phyloP scores from a whole-genome alignment of 92 coral and sea anemone genomes.

The Actinostola sp. region DNA sequence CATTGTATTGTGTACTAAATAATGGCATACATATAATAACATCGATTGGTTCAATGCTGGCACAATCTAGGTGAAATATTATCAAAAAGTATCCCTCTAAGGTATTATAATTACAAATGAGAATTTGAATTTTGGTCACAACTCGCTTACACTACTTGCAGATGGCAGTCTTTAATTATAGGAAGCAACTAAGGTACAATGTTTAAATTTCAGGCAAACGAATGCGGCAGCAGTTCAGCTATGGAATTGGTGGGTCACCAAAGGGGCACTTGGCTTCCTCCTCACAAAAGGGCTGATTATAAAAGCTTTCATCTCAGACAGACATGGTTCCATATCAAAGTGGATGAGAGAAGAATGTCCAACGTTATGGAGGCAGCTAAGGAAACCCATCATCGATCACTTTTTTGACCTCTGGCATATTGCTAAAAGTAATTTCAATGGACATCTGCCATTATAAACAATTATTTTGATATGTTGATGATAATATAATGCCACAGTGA shows the following conservation, averaged over 20 bases:
- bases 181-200: too few relatives aligned
- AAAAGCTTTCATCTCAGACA: conserved; percentile 59
- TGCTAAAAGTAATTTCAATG: conserved; percentile 23
- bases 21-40: not conserved
- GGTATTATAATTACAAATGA: not conserved
- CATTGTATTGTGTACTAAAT: not conserved
- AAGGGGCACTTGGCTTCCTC: conserved; percentile 51
- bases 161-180: too few relatives aligned
- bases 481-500: not conserved
- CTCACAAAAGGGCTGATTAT: conserved; percentile 61
- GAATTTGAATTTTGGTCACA: too few relatives aligned
- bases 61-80: too few relatives aligned
- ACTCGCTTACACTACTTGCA: too few relatives aligned
- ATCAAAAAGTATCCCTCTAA: too few relatives aligned
- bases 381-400: not conserved
- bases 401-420: conserved; percentile 31
- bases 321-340: conserved; percentile 59
- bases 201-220: conserved; percentile 54
- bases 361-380: conserved; percentile 49
- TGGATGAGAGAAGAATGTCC: conserved; percentile 77
- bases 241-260: conserved; percentile 73
- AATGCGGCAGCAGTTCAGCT: conserved; percentile 63
- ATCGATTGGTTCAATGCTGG: too few relatives aligned
- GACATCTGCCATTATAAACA: not conserved
- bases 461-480: too few relatives aligned